Conservation (phyloP, 2,113 vertebrate species). For the mouse (Mus musculus) region GRCm39 chr16:66919001-66919500, state of each 20-base stretch:
- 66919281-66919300: not conserved
- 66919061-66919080: not conserved
- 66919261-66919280: not conserved
- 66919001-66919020: not conserved
- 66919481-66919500: not conserved
- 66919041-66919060: not conserved
- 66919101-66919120: not conserved
- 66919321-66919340: not conserved
- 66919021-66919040: not conserved
- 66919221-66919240: not conserved
- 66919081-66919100: not conserved
- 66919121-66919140: not conserved
- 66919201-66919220: not conserved
- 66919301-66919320: not conserved
- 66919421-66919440: not conserved
- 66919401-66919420: not conserved
- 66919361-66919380: not conserved
- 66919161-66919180: not conserved
- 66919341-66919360: not conserved
- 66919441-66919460: not conserved
- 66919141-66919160: not conserved
- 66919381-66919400: not conserved
- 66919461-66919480: not conserved
- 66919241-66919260: not conserved
- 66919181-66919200: not conserved